Evolutionary conservation across 64 coral and sea anemone species (phyloP), one percentile per base, ranked within the genome.

Genomic region (Hydrozoanthus tunicans): DNA sequence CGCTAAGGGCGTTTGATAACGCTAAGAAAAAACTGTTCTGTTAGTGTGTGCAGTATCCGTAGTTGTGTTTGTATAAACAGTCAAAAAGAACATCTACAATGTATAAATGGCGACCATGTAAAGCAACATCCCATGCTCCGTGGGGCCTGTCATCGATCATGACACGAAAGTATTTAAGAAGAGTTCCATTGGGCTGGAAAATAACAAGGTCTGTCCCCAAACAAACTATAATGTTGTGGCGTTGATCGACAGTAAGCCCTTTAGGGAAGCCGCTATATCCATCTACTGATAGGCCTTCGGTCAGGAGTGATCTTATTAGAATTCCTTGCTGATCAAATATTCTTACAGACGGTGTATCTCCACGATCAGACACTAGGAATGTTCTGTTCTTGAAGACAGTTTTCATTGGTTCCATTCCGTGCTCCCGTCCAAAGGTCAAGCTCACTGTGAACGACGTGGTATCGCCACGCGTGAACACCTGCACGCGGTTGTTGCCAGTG

Each of bases 71-170:
- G 79, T 81, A 81, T 58, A 81, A 81, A 62, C 56, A 55, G 24
- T 81, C 79, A 62, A 56, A 81, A 11, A 81, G n/a, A 81, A 81
- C 79, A 59, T 81, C 79, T 81, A 58, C 79, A 56, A 81, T 81
- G 58, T 59, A 81, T 58, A 81, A 81, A 53, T 81, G 57, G 61
- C 61, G 7, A 24, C 79, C 79, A 6, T 81, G 79, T 61, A 81
- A 61, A 58, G 79, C 79, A 59, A 62, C 79, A 81, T 81, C 79
- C 79, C 79, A 81, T 7, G 79, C 79, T 9, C 79, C 79, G 58
- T 81, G 79, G 27, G 13, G 3, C 58, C 61, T 25, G 8, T 59
- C 79, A 62, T 81, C 79, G 32, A 81, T 81, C 79, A 59, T 81
- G 79, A 81, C 79, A 62, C 79, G 79, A 61, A 81, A 81, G 17